Conservation (phyloP, 1,140 invertebrate genomes). For the Diabrotica undecimpunctata region DNA sequence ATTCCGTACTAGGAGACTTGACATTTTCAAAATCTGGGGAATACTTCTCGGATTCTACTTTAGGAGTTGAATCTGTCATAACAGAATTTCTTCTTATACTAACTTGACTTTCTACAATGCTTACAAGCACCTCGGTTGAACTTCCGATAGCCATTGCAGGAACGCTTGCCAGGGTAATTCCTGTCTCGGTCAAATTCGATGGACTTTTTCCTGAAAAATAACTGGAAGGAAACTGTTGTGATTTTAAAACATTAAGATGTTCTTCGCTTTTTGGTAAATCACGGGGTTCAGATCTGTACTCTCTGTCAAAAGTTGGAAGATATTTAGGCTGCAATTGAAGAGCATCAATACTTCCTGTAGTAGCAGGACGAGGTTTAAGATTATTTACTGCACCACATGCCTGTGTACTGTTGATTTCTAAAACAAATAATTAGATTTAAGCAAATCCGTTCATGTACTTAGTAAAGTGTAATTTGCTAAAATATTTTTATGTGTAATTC, state of each 20-base stretch:
- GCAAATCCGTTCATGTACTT: too few relatives aligned
- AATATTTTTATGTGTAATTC: too few relatives aligned
- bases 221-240: background rate
- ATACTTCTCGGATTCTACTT: constrained; percentile 10
- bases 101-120: constrained; percentile 41
- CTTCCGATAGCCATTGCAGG: constrained; percentile 41
- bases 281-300: constrained; percentile 38
- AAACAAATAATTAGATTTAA: too few relatives aligned
- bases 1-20: constrained; percentile 39
- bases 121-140: constrained; percentile 41
- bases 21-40: constrained; percentile 31
- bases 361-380: constrained; percentile 56
- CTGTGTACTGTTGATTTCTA: background rate
- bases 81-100: constrained; percentile 36
- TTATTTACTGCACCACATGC: constrained; percentile 11
- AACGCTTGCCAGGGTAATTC: constrained; percentile 32
- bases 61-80: constrained; percentile 18
- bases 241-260: constrained; percentile 11
- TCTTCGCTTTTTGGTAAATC: constrained; percentile 27
- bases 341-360: constrained; percentile 61
- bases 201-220: constrained; percentile 26
- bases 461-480: too few relatives aligned
- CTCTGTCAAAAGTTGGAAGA: constrained; percentile 46
- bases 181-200: constrained; percentile 26
- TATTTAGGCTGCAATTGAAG: constrained; percentile 63